Base-by-base conservation (phyloP, 1,140 invertebrate species). In the Eriocheir sinensis region DNA sequence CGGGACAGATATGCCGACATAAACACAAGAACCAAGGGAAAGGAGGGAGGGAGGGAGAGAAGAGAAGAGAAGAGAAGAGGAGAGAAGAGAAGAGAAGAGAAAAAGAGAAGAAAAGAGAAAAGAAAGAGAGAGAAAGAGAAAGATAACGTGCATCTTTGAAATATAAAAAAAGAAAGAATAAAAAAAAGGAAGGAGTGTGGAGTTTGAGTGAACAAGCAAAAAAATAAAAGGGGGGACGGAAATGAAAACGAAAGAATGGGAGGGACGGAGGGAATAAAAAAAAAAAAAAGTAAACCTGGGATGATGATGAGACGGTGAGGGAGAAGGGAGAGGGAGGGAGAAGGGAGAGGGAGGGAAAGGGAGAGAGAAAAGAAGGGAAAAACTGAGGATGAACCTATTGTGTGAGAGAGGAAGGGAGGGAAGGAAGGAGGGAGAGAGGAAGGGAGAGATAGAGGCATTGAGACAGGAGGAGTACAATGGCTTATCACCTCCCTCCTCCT, bases 381-480 rank as follows among this genome's bases (percentile, higher is more conserved):
- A 4, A n/a, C 27, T n/a, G 60, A 72, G 60, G 17, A 72, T 72
- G 60, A 72, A 72, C 27, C 21, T 72, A n/a, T 72, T 72, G 27
- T 72, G 60, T n/a, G 6, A 4, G 21, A n/a, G 60, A 2, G 60
- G 27, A n/a, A n/a, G n/a, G n/a, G n/a, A n/a, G 60, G 9, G 27
- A n/a, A n/a, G 60, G 27, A 72, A n/a, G 27, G 60, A 4, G 60
- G 60, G 21, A 72, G 48, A 48, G 48, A 21, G 17, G 27, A n/a
- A 72, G 27, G 60, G 17, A 72, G 9, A 21, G 6, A n/a, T 8
- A n/a, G 27, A n/a, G 60, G 12, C 60, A 72, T n/a, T n/a, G n/a
- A n/a, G n/a, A n/a, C n/a, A n/a, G n/a, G n/a, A n/a, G n/a, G 27
- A 72, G 60, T 72, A 72, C 60, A 72, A 72, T n/a, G 60, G 60